A percentile compares a stretch with the other conserved stretches of the same genome.
These are phyloP conservation scores for Machimus atricapillus DNA, from an alignment of 2,888 invertebrate species.

Conservation along the genomic window DNA sequence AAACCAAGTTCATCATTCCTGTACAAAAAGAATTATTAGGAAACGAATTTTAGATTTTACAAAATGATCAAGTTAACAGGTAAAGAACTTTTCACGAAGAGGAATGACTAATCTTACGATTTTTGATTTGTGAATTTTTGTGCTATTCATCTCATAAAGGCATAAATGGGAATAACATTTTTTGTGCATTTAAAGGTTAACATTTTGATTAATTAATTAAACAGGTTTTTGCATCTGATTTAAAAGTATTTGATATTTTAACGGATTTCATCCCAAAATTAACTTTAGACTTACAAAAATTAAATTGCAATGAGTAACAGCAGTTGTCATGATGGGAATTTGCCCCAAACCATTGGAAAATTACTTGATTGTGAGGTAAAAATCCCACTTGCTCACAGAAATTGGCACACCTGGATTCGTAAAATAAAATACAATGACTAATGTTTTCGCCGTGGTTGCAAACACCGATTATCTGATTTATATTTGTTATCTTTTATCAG, in stretches of 20 bases:
- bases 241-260: neutral
- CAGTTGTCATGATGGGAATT: neutral
- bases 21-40: no score
- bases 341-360: neutral
- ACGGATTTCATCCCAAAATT: neutral
- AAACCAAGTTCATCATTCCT: no score
- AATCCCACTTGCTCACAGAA: neutral
- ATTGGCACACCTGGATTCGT: neutral
- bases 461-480: neutral
- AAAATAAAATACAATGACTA: neutral
- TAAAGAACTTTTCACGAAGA: no score
- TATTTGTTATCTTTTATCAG: neutral
- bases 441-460: neutral
- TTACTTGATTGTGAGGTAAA: neutral
- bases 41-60: no score
- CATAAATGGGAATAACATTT: neutral
- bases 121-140: no score
- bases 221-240: neutral
- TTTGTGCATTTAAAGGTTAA: neutral
- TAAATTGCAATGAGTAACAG: neutral
- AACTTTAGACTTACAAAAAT: neutral
- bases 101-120: no score
- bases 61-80: no score
- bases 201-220: neutral
- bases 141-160: neutral